Evolutionary conservation across 2,888 invertebrate species (phyloP).

Genomic region (Epirrhoe tristata): DNA sequence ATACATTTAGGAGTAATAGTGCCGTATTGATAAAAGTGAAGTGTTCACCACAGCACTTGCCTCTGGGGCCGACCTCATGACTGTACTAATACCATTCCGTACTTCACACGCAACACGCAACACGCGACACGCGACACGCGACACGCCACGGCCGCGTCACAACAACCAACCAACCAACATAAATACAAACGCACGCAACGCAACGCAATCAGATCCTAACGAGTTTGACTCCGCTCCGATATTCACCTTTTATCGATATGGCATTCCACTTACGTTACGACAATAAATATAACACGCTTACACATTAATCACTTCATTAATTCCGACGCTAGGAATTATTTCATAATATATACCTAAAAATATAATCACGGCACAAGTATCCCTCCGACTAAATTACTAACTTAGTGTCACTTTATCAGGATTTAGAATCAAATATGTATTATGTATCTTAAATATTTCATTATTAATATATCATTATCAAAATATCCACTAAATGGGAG

Average conservation of each 20-base stretch:
- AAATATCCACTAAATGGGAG: slow-evolving; percentile 86
- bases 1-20: slow-evolving; percentile 79
- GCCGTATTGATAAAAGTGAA: slow-evolving; percentile 86
- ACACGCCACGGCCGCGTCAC: slow-evolving; percentile 24
- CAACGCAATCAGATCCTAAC: slow-evolving; percentile 76
- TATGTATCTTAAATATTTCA: slow-evolving; percentile 86
- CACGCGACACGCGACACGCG: slow-evolving; percentile 48
- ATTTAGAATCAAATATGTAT: slow-evolving; percentile 86
- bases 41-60: slow-evolving; percentile 58
- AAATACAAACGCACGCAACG: slow-evolving; percentile 69
- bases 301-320: slow-evolving; percentile 86
- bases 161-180: slow-evolving; percentile 55
- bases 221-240: slow-evolving; percentile 84
- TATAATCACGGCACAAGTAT: slow-evolving; percentile 86
- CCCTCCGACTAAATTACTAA: slow-evolving; percentile 86
- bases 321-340: slow-evolving; percentile 86
- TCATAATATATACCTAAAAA: slow-evolving; percentile 86
- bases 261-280: slow-evolving; percentile 85
- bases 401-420: slow-evolving; percentile 86
- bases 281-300: slow-evolving; percentile 86
- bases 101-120: not conserved
- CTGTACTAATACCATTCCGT: slow-evolving; percentile 18
- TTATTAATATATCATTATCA: slow-evolving; percentile 86
- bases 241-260: slow-evolving; percentile 86
- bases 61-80: slow-evolving; percentile 35